Percentiles rank a stretch among this genome's conserved stretches.
Evolutionary conservation across 2,113 vertebrate genomes (phyloP).

Genomic region (Apteryx owenii): DNA sequence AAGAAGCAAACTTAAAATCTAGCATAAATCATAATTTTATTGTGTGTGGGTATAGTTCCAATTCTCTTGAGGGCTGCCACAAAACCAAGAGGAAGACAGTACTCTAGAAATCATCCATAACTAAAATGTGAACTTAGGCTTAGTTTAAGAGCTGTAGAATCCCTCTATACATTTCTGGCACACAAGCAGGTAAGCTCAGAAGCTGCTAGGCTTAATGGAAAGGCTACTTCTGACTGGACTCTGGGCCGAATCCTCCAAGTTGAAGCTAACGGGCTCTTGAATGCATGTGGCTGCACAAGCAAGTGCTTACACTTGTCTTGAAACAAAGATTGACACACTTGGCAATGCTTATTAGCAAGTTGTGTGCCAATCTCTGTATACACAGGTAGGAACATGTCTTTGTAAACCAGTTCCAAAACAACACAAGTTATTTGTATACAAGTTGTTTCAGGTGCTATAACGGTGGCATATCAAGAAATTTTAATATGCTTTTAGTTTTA

Average conservation of each 20-base stretch:
- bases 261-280: not conserved
- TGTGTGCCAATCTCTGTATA: not conserved
- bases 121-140: not conserved
- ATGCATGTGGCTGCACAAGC: rapidly evolving
- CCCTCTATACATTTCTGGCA: not conserved
- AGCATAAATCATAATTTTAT: not conserved
- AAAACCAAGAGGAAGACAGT: rapidly evolving
- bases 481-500: not conserved
- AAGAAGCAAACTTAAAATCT: not conserved
- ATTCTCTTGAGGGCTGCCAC: not conserved
- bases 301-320: not conserved
- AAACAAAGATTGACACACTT: not conserved
- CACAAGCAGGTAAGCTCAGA: not conserved
- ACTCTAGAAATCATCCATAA: not conserved
- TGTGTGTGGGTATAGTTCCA: rapidly evolving
- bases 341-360: not conserved
- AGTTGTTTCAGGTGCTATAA: not conserved
- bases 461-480: not conserved
- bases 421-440: not conserved
- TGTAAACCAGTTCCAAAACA: not conserved
- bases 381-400: rapidly evolving
- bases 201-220: not conserved
- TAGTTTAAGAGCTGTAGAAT: not conserved
- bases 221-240: not conserved
- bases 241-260: not conserved